A percentile compares a stretch with the other conserved stretches of the same genome.
These are phyloP conservation scores for Alcis repandata DNA, from an alignment of 2,888 invertebrate genomes.

Conservation along the genomic window DNA sequence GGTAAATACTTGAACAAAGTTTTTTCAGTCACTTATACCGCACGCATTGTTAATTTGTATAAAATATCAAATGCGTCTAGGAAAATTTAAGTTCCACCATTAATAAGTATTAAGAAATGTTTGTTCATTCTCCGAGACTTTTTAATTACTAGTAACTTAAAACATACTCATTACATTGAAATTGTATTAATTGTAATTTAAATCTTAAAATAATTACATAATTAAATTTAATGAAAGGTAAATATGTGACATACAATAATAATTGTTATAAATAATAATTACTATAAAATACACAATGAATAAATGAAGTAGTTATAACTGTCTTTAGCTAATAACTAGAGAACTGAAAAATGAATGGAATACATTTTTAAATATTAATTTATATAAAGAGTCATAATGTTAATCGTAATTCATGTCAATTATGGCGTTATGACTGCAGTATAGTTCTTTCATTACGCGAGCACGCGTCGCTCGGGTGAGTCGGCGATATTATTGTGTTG, in stretches of 20 bases:
- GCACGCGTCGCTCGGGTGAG: neutral
- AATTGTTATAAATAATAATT: slow-evolving; percentile 53
- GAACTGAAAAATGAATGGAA: slow-evolving; percentile 35
- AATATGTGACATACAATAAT: slow-evolving; percentile 45
- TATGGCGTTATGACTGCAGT: slow-evolving; percentile 3
- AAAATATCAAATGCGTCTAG: neutral
- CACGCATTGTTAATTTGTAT: neutral
- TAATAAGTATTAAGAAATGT: neutral
- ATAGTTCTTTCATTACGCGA: neutral
- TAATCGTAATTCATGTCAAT: slow-evolving; percentile 5
- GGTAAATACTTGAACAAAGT: neutral
- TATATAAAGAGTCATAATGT: slow-evolving; percentile 26
- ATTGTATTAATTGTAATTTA: slow-evolving; percentile 19
- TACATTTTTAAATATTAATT: slow-evolving; percentile 23
- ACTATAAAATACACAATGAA: slow-evolving; percentile 62
- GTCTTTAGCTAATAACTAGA: slow-evolving; percentile 54
- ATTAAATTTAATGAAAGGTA: slow-evolving; percentile 27
- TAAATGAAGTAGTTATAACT: slow-evolving; percentile 55
- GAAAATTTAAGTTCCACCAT: neutral
- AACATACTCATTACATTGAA: slow-evolving; percentile 18
- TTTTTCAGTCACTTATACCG: neutral
- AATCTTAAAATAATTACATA: slow-evolving; percentile 24
- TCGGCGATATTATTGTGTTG: neutral
- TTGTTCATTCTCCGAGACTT: slow-evolving; percentile 3
- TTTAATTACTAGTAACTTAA: slow-evolving; percentile 3